Conservation (phyloP, 2,113 vertebrate species). For the Callionymus lyra region DNA sequence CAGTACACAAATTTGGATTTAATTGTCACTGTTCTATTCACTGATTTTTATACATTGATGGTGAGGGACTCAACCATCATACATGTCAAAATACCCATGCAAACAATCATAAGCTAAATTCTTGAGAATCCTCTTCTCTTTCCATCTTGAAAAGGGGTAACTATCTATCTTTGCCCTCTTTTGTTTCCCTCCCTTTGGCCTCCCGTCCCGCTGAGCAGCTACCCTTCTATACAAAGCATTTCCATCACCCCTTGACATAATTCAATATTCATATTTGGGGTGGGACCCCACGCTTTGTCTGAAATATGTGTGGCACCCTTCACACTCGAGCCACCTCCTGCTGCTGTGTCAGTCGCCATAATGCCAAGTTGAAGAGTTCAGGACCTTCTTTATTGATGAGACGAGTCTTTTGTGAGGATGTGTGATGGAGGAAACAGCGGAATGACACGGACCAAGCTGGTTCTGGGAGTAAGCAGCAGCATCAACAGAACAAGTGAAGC, state of each 20-base stretch:
- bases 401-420: conserved; percentile 45
- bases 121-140: conserved; percentile 28
- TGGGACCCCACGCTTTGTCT: conserved; percentile 33
- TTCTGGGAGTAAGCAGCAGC: no score
- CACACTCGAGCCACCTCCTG: conserved; percentile 31
- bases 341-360: conserved; percentile 44
- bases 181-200: conserved; percentile 36
- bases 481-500: no score
- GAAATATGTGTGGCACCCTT: conserved; percentile 27
- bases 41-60: no score
- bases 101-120: conserved; percentile 5
- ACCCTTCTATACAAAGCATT: conserved; percentile 47
- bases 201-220: conserved; percentile 29
- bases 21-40: no score
- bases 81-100: conserved; percentile 4
- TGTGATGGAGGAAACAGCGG: conserved; percentile 39
- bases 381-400: conserved; percentile 58
- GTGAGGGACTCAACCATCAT: no score
- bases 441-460: no score
- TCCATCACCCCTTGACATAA: conserved; percentile 53
- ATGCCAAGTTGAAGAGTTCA: conserved; percentile 67
- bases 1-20: no score
- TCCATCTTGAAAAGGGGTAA: conserved; percentile 17
- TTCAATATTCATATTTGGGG: conserved; percentile 52
- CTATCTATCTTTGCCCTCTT: conserved; percentile 25